Evolutionary conservation across 2,113 vertebrate species (phyloP), one percentile per base, ranked within the genome.

Genomic region (Prochilodus magdalenae): DNA sequence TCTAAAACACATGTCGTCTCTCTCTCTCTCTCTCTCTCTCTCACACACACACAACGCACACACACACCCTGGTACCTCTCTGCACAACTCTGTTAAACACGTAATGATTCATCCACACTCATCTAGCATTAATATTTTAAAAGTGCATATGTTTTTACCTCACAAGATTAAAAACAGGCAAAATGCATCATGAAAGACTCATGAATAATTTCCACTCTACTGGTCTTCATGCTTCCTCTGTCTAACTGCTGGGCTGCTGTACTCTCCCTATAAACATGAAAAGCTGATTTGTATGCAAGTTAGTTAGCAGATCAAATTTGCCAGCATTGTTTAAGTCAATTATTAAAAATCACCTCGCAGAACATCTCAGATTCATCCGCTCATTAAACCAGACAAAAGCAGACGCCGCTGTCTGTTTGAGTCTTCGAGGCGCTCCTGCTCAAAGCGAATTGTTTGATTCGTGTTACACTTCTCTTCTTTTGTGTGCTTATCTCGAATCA

Each of bases 241-340:
- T 18, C 11, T 55, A 66, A 36, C 1, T 18, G 15, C 11, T 20
- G 65, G 33, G 24, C 29, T 11, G 18, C 18, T 22, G 3, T 8
- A 22, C n/a, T 67, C 24, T 3, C 66, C 66, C 12, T 22, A 24
- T 44, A 70, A 67, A 66, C 24, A n/a, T 47, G 78, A 70, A 36
- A 27, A 65, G 29, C 60, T 27, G n/a, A 81, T 84, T 72, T 72
- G 83, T 30, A 84, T 75, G 53, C 70, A 78, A 24, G 55, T 65
- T 47, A 79, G 44, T 55, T 27, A 20, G 57, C 29, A 49, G 29
- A 69, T 55, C n/a, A 60, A 29, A 86, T 59, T 84, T 73, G 16
- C 83, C 60, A 59, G 55, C 79, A 66, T 75, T 57, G 59, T 84
- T 65, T 83, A 57, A 78, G 71, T 49, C 20, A 83, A 49, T 83